Evolutionary conservation across 2,113 vertebrate species (phyloP), one percentile per base, ranked within the genome.

Genomic region (Miniopterus natalensis): DNA sequence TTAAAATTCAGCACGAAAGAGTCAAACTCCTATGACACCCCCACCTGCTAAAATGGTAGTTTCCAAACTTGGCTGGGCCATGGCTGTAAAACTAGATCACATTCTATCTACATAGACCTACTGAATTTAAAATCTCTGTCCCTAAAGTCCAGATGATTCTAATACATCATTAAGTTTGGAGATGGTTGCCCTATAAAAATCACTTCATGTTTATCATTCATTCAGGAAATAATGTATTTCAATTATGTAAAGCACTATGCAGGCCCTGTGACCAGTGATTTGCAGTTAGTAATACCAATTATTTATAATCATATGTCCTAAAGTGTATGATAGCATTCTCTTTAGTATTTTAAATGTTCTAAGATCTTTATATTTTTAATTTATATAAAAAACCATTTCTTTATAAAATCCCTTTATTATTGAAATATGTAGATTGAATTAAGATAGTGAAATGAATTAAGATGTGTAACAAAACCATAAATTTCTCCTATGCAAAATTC

Each of bases 1-100:
- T 68, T n/a, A 59, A 92, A 94, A 75, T 12, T 77, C 36, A 90
- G 68, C 45, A 47, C 42, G 29, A 61, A 61, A 95, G 86, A 51
- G 80, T 61, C 49, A 79, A 36, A 63, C 51, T 87, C 29, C 9
- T 27, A 21, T 9, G 8, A 47, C 42, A 51, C 49, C 9, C 78
- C 63, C 51, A 31, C 70, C 49, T 36, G 36, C 36, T 36, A 36
- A 36, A 36, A 36, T 5, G 61, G 65, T 75, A 63, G 27, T 88
- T 94, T 47, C 61, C 45, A 75, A 80, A 84, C 29, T 42, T 61
- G 40, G 11, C 42, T n/a, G 27, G 47, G 66, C 27, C 29, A 27
- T 77, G 21, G 27, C 55, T 92, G 9, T 90, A 74, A 92, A 92
- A 42, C 10, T 25, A 53, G 55, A 63, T 94, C 63, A 84, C 59